Percentiles rank a stretch among this genome's conserved stretches.
Conservation (phyloP, 2,113 vertebrate species). For the Gobio gobio region DNA sequence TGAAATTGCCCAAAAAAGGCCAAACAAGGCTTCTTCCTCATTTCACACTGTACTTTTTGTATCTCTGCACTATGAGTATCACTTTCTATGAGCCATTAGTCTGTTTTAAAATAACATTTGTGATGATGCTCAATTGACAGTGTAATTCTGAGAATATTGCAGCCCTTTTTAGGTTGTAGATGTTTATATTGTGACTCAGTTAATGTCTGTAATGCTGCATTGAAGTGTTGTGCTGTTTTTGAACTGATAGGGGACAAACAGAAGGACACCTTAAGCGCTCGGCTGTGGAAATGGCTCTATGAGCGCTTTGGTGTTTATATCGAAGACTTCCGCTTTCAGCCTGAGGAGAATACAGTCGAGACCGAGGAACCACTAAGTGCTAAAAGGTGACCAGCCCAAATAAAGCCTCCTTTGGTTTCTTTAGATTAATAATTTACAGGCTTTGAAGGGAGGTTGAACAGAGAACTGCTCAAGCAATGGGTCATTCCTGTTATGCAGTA, state of each 20-base stretch:
- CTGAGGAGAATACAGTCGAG: constrained; percentile 88
- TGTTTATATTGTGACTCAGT: neutral
- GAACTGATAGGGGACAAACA: constrained; percentile 78
- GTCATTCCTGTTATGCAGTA: neutral
- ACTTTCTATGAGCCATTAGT: neutral
- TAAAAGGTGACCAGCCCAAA: constrained; percentile 80
- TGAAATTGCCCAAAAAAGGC: neutral
- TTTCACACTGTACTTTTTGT: neutral
- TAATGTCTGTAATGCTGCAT: neutral
- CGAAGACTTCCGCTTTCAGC: constrained; percentile 94
- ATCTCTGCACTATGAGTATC: neutral
- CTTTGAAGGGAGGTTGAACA: neutral
- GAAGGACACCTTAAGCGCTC: constrained; percentile 76
- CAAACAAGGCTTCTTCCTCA: neutral
- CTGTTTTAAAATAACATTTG: neutral
- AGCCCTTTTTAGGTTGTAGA: neutral
- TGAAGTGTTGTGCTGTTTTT: neutral
- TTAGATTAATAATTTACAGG: neutral
- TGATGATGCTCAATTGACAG: neutral
- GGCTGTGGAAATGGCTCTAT: constrained; percentile 85
- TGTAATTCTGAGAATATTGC: neutral
- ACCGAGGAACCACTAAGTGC: constrained; percentile 93
- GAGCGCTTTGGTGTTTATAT: constrained; percentile 86
- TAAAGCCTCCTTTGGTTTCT: neutral
- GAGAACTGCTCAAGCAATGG: neutral